A percentile compares a stretch with the other conserved stretches of the same genome.
Conservation (phyloP, 2,113 vertebrate species). For the Ictidomys tridecemlineatus region DNA sequence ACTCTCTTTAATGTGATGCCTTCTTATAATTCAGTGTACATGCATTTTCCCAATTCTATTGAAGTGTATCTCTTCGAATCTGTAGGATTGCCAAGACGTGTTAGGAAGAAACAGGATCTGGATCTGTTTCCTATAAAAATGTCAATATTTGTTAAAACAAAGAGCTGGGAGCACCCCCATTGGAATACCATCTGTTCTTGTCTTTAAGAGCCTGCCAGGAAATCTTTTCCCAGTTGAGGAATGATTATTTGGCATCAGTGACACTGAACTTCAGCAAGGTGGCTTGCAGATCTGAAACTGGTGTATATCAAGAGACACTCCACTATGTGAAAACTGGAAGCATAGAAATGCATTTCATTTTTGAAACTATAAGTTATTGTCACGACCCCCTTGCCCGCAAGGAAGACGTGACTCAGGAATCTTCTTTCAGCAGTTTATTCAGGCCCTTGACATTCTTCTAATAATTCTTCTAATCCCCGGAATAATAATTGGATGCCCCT, state of each 20-base stretch:
- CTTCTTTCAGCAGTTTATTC: too few species aligned
- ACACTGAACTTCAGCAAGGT: neutral
- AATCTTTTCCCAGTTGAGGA: slow-evolving; percentile 35
- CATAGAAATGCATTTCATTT: neutral
- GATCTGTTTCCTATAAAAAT: slow-evolving; percentile 55
- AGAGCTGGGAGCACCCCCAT: neutral
- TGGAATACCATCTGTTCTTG: slow-evolving; percentile 64
- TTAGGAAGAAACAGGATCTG: slow-evolving; percentile 54
- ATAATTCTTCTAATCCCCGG: too few species aligned
- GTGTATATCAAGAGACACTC: neutral
- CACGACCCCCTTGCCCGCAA: too few species aligned
- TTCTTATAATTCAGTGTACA: slow-evolving; percentile 26
- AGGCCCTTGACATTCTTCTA: too few species aligned
- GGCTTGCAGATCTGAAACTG: slow-evolving; percentile 12
- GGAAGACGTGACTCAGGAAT: too few species aligned
- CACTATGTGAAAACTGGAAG: neutral
- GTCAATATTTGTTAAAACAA: slow-evolving; percentile 74
- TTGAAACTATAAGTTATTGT: slow-evolving; percentile 20
- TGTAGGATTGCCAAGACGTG: neutral
- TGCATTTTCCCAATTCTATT: neutral
- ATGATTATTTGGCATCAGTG: neutral
- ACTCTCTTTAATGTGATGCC: neutral
- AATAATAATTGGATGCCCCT: too few species aligned
- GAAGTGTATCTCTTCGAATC: neutral
- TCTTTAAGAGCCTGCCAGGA: slow-evolving; percentile 8